phyloP scores from a whole-genome alignment of 2,797 vertebrate genomes.

The Notamacropus eugenii region DNA sequence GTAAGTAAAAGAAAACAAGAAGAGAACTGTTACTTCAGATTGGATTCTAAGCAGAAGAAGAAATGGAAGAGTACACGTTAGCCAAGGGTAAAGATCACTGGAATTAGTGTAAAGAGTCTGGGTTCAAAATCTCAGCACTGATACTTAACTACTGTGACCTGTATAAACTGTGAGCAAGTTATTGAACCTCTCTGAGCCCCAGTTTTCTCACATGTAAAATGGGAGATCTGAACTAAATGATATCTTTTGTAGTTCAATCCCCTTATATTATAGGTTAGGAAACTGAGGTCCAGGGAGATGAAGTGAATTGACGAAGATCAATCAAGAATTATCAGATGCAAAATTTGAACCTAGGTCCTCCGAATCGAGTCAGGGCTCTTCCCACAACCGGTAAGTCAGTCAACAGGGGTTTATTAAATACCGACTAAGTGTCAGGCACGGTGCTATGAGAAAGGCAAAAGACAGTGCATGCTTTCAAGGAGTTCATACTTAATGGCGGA shows the following conservation, averaged over 20 bases:
- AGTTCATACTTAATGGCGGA: background rate
- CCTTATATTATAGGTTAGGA: background rate
- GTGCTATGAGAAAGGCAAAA: background rate
- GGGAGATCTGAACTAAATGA: background rate
- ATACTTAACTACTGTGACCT: background rate
- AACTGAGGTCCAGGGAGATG: background rate
- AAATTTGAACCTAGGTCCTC: too few relatives aligned
- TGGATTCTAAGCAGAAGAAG: background rate
- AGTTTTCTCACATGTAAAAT: background rate
- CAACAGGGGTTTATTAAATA: background rate
- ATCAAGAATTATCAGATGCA: background rate
- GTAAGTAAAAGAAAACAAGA: too few relatives aligned
- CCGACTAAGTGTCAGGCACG: background rate
- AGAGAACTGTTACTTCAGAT: background rate
- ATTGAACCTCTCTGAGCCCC: background rate
- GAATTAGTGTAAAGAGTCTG: background rate
- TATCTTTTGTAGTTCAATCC: background rate
- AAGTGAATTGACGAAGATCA: background rate
- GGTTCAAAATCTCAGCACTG: background rate
- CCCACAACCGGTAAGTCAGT: too few relatives aligned
- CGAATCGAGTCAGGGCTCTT: too few relatives aligned
- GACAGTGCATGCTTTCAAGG: background rate
- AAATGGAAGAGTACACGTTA: background rate
- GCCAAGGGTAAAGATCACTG: background rate
- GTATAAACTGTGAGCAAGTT: background rate